Evolutionary conservation across 2,888 invertebrate species (phyloP), one percentile per base, ranked within the genome.

Genomic region (Sclerodermus sp.): DNA sequence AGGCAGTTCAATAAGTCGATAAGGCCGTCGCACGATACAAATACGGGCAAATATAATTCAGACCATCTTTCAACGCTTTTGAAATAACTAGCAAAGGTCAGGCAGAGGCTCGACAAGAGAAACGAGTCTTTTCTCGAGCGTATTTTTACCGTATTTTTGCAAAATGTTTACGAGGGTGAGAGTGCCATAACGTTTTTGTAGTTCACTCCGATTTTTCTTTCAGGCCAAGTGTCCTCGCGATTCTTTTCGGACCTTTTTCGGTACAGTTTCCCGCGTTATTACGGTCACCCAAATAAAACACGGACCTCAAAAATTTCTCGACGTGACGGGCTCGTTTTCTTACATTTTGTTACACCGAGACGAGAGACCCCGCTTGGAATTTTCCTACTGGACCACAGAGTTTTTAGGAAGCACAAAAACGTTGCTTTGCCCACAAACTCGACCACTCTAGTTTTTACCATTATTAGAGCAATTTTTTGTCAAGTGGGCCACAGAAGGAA

Each of bases 281-380:
- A 75, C 74, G 75, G 75, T 74, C 71, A 74, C 65, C 71, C 68
- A 70, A 71, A 73, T 75, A 73, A 73, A 75, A 74, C 38, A 59
- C 55, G 50, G 51, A 54, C 42, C 49, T 57, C 67, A 57, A 63
- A 67, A 57, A 66, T 76, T 76, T 74, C 70, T 66, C 57, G 58
- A 62, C 55, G 63, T 70, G 69, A 71, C 61, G 54, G 60, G 52
- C 56, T 62, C 62, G 54, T 64, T 60, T 67, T 55, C 56, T 66
- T 72, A 69, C 71, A 73, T 70, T 69, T 70, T 55, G 62, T 59
- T 51, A 5, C 4, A 34, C 34, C 5, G 30, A 23, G n/a, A 23
- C 17, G 29, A 42, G 14, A 42, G 30, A 29, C 29, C 18, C 18
- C 18, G 18, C 6, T 8, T 3, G 10, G 13, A 34, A 34, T 34